Percentiles rank a stretch among this genome's conserved stretches.
Conservation (phyloP, 2,888 invertebrate species). For the Teleogryllus oceanicus region DNA sequence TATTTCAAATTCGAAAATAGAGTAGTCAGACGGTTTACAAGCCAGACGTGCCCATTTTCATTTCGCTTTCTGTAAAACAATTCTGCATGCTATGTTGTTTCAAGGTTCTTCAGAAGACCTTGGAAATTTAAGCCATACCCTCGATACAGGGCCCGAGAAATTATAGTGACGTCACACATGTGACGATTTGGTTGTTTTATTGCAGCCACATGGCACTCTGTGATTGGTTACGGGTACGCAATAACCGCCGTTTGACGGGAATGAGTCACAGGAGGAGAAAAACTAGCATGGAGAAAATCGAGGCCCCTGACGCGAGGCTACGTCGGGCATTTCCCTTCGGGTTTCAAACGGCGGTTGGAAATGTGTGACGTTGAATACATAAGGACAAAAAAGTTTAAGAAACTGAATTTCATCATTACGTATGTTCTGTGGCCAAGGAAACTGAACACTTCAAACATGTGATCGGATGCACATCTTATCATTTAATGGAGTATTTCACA, state of each 20-base stretch:
- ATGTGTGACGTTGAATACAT: conserved; percentile 34
- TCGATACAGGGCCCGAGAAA: conserved; percentile 43
- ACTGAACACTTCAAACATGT: neutral
- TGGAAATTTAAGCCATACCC: conserved; percentile 48
- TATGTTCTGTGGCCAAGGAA: neutral
- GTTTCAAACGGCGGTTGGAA: conserved; percentile 41
- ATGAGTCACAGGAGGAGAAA: conserved; percentile 63
- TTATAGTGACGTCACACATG: conserved; percentile 47
- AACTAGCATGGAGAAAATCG: conserved; percentile 56
- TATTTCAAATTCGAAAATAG: too few species aligned
- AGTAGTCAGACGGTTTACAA: too few species aligned
- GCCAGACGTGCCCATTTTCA: too few species aligned
- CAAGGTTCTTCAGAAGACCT: conserved; percentile 46
- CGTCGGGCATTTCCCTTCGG: conserved; percentile 40
- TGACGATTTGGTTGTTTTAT: conserved; percentile 48
- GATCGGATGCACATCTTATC: neutral
- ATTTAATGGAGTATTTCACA: conserved; percentile 1
- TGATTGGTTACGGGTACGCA: conserved; percentile 47
- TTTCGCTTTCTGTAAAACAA: neutral
- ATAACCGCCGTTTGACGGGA: conserved; percentile 63
- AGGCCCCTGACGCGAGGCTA: conserved; percentile 59
- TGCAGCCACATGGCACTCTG: conserved; percentile 43
- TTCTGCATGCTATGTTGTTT: conserved; percentile 26
- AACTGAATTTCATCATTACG: neutral
- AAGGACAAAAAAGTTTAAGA: neutral